Base-by-base conservation (phyloP, 2,888 invertebrate genomes). In the Agriopis leucophaearia region DNA sequence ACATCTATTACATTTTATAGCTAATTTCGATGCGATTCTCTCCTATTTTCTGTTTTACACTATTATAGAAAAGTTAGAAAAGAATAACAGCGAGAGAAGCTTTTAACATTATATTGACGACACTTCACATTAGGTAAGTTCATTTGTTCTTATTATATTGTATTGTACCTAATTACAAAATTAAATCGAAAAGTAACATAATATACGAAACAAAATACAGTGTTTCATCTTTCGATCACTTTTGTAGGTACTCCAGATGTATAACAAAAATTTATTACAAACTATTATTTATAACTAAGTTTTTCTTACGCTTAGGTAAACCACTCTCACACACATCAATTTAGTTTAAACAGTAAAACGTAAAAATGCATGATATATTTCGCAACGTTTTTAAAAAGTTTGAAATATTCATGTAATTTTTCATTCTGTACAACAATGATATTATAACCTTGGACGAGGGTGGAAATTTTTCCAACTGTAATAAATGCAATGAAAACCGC, bases 401-500 rank as follows among this genome's bases (percentile, higher is more conserved):
- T 13, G 40, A 50, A 48, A 36, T 40, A 12, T 59, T 59, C 59
- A 45, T 15, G 47, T n/a, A 40, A 47, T 58, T 57, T 36, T 57
- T 64, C 13, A n/a, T 40, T 50, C n/a, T 15, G 50, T 51, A 66
- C 35, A 52, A 42, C 51, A 51, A 61, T 15, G 7, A 48, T 55
- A 40, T 51, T 18, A 64, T 35, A 59, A 59, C 36, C 15, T 54
- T 38, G 44, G 40, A 38, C 47, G 38, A 45, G 52, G 35, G 51
- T 51, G 27, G 13, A 59, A 67, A 58, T 40, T 48, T 42, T 47
- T 38, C 42, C 58, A 58, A 48, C 58, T 40, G 56, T 64, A 51
- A 59, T 69, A 60, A 69, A 69, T 69, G 64, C 68, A 69, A 61
- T 52, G 68, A 69, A 67, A 69, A 47, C 64, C 63, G 59, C 64